Percentiles rank a stretch among this genome's conserved stretches.
phyloP scores from a whole-genome alignment of 1,140 invertebrate species.

The Drosophila subobscura region DNA sequence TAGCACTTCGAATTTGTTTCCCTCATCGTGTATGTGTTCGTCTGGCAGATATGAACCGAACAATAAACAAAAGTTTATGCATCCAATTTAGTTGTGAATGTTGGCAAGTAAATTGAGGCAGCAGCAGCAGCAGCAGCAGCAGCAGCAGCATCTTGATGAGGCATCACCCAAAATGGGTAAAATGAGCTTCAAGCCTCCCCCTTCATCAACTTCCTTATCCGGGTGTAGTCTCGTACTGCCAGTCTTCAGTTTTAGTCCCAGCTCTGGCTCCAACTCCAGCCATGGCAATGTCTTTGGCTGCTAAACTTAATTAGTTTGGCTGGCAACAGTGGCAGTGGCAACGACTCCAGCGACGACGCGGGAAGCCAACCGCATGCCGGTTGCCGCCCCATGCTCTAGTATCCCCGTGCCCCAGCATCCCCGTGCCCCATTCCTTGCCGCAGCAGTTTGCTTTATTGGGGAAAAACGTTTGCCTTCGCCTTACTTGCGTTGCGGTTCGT shows the following conservation, averaged over 20 bases:
- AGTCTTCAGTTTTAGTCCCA: background rate
- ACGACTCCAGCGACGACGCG: conserved; percentile 11
- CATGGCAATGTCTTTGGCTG: conserved; percentile 51
- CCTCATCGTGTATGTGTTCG: conserved; percentile 5
- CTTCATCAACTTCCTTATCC: conserved; percentile 2
- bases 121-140: conserved; percentile 6
- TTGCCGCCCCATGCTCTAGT: background rate
- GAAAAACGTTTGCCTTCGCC: conserved; percentile 14
- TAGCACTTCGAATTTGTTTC: background rate
- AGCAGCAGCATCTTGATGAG: conserved; percentile 20
- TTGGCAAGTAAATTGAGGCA: conserved; percentile 51
- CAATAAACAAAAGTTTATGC: conserved; percentile 67
- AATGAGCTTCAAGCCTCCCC: conserved; percentile 17
- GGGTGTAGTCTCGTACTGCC: background rate
- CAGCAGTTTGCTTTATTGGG: conserved; percentile 46
- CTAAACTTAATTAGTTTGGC: conserved; percentile 72
- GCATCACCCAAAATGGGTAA: conserved; percentile 45
- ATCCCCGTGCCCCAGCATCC: background rate
- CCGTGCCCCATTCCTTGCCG: background rate
- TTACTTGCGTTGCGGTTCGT: no score
- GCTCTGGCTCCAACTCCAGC: background rate
- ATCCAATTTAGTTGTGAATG: conserved; percentile 62
- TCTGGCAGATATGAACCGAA: conserved; percentile 53
- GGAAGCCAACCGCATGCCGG: conserved; percentile 44
- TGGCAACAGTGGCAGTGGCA: conserved; percentile 28